Evolutionary conservation across 2,113 vertebrate species (phyloP), one percentile per base, ranked within the genome.

Genomic region (Scolopax mira): DNA sequence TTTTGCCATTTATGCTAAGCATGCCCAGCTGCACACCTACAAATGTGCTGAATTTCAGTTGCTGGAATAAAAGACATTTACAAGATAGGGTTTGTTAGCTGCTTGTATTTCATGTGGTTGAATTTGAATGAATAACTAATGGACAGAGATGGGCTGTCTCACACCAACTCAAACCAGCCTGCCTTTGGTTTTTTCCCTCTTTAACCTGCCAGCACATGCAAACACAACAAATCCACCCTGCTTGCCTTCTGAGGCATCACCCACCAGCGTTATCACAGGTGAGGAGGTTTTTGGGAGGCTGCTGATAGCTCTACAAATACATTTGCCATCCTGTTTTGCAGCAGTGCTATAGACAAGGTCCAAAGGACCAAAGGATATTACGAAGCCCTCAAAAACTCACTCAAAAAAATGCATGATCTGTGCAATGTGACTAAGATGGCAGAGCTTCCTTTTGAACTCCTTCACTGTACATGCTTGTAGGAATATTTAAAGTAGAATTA

Each of bases 1-100:
- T 41, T 95, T 89, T 92, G 92, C 79, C 79, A 69, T 55, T 90
- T 55, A 72, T 25, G 54, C 79, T 78, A 62, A 96, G 79, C 69
- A 62, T n/a, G 67, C 41, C 73, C 6, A 27, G 60, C 54, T 85
- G 42, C 81, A 94, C 39, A 89, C 83, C 70, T 82, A 79, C 77
- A 69, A 65, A 90, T 3, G 19, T 17, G 30, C 77, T 65, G 52
- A 52, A 65, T 79, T 95, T 95, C 92, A 79, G 84, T 15, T 73
- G 54, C 79, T 66, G 77, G 55, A 84, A 89, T 80, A 93, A 93
- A 94, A 92, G 77, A 37, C 48, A 62, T 62, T 88, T 84, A 74
- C 67, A 79, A 73, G 83, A 85, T 31, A 44, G 1, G 52, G 54
- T 94, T 93, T 91, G 62, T 77, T 82, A 57, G 78, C 85, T 94